Percentiles rank a stretch among this genome's conserved stretches.
phyloP scores from a whole-genome alignment of 1,140 invertebrate species.

The Bemisia tabaci region DNA sequence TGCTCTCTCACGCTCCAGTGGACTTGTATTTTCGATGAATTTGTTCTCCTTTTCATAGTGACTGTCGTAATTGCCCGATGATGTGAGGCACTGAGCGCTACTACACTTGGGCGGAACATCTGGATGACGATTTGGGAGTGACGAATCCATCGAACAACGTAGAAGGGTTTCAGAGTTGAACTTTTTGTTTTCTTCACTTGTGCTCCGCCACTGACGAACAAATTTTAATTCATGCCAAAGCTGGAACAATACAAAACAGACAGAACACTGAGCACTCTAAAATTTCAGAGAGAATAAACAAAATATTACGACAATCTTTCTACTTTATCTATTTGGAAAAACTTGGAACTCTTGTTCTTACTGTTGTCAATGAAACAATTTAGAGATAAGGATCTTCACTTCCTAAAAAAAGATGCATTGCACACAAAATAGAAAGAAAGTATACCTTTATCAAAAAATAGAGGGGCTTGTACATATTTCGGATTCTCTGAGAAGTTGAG shows the following conservation, averaged over 20 bases:
- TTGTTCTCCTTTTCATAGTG: background rate
- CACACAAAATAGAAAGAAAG: too few relatives aligned
- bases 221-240: slow-evolving; percentile 50
- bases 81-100: background rate
- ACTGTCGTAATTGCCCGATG: background rate
- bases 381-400: too few relatives aligned
- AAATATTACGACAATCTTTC: too few relatives aligned
- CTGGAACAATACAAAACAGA: slow-evolving; percentile 29
- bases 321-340: too few relatives aligned
- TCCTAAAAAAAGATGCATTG: too few relatives aligned
- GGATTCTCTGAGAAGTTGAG: too few relatives aligned
- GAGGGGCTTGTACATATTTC: too few relatives aligned
- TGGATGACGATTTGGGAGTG: background rate
- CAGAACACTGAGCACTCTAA: too few relatives aligned
- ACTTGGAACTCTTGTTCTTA: too few relatives aligned
- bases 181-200: slow-evolving; percentile 16
- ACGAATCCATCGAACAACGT: background rate
- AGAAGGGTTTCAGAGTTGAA: slow-evolving; percentile 18
- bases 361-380: too few relatives aligned
- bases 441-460: too few relatives aligned
- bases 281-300: too few relatives aligned
- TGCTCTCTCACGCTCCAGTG: background rate
- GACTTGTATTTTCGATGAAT: background rate
- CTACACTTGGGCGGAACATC: background rate
- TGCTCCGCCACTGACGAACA: slow-evolving; percentile 23